Base-by-base conservation (phyloP, 2,888 invertebrate genomes). In the Parnassius smintheus region DNA sequence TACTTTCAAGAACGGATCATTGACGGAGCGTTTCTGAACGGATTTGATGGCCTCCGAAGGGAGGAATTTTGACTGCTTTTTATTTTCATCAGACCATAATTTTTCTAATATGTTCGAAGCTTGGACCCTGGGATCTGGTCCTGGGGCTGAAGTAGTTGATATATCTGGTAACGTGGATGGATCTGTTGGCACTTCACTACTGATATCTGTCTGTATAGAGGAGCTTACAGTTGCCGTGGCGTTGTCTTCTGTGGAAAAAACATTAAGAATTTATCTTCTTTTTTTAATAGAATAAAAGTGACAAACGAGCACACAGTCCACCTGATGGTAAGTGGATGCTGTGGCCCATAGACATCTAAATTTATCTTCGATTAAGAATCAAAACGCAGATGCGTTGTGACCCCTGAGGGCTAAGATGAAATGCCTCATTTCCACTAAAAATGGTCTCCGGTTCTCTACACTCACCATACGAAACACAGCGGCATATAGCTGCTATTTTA, bases 1-100 rank as follows among this genome's bases (percentile, higher is more conserved):
- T 9, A 87, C 64, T 59, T 81, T 73, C 0, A 75, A 65, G 0
- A 83, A 49, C 0, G 84, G 83, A 22, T 70, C 73, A 22, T 72
- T 58, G n/a, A 73, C 61, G 0, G 83, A 81, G 0, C 84, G 78
- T 67, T 80, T 87, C n/a, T 61, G 64, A 56, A 77, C 61, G 18
- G 67, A 64, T 70, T 71, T 78, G 66, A 66, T 65, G 65, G 67
- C 58, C 60, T 67, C 66, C 22, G 59, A 41, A 61, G 63, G 66
- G 68, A 70, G 56, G 61, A 68, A 18, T 65, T 67, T 62, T 67
- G 69, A 50, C 87, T 85, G 9, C 85, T 75, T 18, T 72, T 74
- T 0, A 75, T 73, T 1, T 82, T 83, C 0, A 81, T 76, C 22
- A 62, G 69, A 0, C 70, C 59, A 2, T 78, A 78, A 53, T 18